Conservation (phyloP, 2,888 invertebrate species). For the Chamaedrilus cognettii region DNA sequence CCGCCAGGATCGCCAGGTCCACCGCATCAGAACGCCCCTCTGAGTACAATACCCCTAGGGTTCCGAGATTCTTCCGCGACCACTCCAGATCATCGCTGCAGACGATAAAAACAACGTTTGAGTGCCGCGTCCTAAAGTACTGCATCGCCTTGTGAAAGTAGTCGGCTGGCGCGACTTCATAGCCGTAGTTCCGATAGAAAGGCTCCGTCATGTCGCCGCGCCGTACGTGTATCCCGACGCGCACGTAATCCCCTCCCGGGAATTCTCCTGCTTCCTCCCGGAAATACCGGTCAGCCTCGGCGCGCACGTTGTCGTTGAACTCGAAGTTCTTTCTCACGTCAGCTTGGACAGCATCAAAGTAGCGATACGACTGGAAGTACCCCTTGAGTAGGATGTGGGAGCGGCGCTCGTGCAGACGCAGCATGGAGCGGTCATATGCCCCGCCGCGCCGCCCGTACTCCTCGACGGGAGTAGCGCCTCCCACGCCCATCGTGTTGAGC, state of each 20-base stretch:
- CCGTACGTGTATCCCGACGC: conserved; percentile 37
- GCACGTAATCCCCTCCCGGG: conserved; percentile 7
- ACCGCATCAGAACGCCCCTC: conserved; percentile 44
- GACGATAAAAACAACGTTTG: conserved; percentile 36
- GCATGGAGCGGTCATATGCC: conserved; percentile 27
- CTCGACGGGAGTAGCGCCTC: conserved; percentile 15
- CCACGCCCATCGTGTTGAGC: conserved; percentile 12
- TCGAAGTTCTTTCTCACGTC: conserved; percentile 33
- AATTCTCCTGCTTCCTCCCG: background rate
- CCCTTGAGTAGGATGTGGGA: conserved; percentile 35
- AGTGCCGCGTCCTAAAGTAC: conserved; percentile 30
- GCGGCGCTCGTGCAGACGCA: conserved; percentile 8
- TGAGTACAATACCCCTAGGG: conserved; percentile 41
- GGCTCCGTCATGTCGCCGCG: conserved; percentile 35
- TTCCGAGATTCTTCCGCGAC: conserved; percentile 26
- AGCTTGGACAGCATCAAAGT: conserved; percentile 36
- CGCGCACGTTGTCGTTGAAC: conserved; percentile 3
- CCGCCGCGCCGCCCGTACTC: conserved; percentile 32
- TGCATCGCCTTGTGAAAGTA: conserved; percentile 34
- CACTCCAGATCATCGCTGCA: conserved; percentile 35
- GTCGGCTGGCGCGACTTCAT: conserved; percentile 26
- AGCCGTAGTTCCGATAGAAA: conserved; percentile 32
- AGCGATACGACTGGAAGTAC: conserved; percentile 38
- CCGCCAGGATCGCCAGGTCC: conserved; percentile 54
- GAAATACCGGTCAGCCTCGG: conserved; percentile 5